Conservation (phyloP, 2,797 vertebrate species). For the Synanceia verrucosa region DNA sequence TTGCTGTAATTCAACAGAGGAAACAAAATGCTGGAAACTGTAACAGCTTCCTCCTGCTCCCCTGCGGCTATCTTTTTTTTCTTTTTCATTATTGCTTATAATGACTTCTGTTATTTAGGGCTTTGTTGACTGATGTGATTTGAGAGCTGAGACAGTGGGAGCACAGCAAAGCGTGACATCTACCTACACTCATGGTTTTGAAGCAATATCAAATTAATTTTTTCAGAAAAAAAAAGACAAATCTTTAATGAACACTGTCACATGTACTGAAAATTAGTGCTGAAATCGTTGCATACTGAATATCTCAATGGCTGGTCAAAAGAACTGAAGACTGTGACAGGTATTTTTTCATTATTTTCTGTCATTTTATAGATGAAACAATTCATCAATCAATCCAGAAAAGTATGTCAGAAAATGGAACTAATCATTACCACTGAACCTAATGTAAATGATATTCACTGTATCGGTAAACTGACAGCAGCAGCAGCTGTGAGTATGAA, state of each 20-base stretch:
- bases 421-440: background rate
- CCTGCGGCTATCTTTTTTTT: background rate
- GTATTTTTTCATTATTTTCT: background rate
- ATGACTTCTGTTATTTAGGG: background rate
- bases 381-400: background rate
- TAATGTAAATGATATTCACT: background rate
- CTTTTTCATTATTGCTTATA: conserved; percentile 1
- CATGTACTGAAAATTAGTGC: background rate
- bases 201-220: too few relatives aligned
- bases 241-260: background rate
- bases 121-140: conserved; percentile 17
- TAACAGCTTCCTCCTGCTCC: background rate
- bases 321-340: background rate
- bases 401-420: background rate
- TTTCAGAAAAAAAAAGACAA: too few relatives aligned
- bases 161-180: conserved; percentile 12
- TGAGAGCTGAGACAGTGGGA: conserved; percentile 31
- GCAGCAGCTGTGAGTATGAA: background rate
- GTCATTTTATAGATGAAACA: background rate
- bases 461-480: background rate
- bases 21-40: background rate
- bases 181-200: background rate
- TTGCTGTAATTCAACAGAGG: background rate
- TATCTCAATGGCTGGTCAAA: too few relatives aligned
- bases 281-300: too few relatives aligned